These are phyloP conservation scores for Baryphthengus martii DNA, from an alignment of 2,113 vertebrate species.

Conservation along the genomic window DNA sequence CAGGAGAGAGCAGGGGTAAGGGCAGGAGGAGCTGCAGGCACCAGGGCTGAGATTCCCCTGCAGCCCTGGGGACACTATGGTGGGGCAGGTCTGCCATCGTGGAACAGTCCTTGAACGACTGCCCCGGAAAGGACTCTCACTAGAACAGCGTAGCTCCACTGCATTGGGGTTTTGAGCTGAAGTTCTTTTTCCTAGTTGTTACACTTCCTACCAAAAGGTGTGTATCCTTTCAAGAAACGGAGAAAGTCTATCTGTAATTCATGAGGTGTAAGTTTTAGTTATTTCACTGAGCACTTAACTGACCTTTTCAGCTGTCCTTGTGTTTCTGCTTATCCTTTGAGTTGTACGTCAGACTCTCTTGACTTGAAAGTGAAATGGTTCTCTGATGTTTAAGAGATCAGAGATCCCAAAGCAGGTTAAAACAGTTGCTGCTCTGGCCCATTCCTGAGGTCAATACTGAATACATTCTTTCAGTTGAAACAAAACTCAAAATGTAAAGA, in stretches of 20 bases:
- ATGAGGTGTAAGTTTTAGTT: neutral
- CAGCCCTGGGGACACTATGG: neutral
- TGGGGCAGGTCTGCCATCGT: fast-evolving
- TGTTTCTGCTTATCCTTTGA: neutral
- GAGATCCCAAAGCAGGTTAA: neutral
- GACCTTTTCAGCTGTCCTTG: constrained; percentile 3
- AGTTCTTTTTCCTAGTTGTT: neutral
- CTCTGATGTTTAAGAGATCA: neutral
- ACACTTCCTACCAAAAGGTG: neutral
- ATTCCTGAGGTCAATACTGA: neutral
- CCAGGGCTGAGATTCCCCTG: fast-evolving
- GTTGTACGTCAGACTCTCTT: neutral
- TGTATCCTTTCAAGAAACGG: fast-evolving
- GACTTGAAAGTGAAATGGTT: neutral
- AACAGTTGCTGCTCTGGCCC: neutral
- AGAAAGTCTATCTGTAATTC: neutral
- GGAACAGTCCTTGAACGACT: neutral
- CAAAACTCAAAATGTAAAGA: neutral
- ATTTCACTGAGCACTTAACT: neutral
- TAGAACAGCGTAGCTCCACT: neutral
- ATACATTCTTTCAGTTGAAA: neutral
- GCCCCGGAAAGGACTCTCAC: neutral
- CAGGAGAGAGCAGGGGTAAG: neutral
- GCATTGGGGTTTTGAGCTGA: fast-evolving
- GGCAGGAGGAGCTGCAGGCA: neutral